These are phyloP conservation scores for Noctuana brunneofusca DNA, from an alignment of 2,888 invertebrate genomes.

Conservation along the genomic window DNA sequence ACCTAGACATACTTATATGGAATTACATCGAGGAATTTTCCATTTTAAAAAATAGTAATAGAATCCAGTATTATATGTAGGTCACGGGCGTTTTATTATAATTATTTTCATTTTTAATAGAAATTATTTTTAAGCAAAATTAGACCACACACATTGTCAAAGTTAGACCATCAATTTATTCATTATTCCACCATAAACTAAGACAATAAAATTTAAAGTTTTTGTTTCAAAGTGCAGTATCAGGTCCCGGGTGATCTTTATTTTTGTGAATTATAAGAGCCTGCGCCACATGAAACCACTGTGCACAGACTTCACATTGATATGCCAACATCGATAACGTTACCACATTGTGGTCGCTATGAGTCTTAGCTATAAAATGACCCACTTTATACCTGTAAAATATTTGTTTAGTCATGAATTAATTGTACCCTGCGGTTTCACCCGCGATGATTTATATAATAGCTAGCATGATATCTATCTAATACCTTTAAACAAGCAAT, in stretches of 20 bases:
- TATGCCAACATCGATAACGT: slow-evolving; percentile 57
- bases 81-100: no score
- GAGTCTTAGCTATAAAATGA: slow-evolving; percentile 67
- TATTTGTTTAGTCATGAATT: background rate
- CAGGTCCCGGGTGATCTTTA: slow-evolving; percentile 60
- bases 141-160: no score
- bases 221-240: slow-evolving; percentile 40
- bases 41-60: no score
- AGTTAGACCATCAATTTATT: background rate
- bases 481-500: no score
- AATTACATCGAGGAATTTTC: no score
- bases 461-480: no score
- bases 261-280: slow-evolving; percentile 63
- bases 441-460: no score
- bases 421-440: no score
- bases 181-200: background rate
- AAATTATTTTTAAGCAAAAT: no score
- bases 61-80: no score
- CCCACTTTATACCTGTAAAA: slow-evolving; percentile 68
- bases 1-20: no score
- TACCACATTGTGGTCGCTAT: slow-evolving; percentile 47
- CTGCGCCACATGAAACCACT: slow-evolving; percentile 57
- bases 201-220: background rate
- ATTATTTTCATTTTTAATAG: no score
- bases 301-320: slow-evolving; percentile 74